phyloP scores from a whole-genome alignment of 2,113 vertebrate species.

The Xyliphius kryptos region DNA sequence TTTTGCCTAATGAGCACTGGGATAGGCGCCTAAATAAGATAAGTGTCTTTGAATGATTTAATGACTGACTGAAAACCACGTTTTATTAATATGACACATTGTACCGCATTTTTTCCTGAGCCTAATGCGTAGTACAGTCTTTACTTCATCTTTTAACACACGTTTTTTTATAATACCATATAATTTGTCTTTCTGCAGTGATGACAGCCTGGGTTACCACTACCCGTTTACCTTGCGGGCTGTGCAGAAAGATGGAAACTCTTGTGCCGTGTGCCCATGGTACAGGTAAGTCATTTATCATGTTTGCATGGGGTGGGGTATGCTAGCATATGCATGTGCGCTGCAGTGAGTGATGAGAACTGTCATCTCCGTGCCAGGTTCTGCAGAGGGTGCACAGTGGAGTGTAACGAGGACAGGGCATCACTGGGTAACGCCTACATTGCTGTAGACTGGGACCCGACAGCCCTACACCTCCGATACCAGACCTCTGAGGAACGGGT shows the following conservation, averaged over 20 bases:
- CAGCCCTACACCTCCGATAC: constrained; percentile 93
- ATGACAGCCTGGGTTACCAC: constrained; percentile 97
- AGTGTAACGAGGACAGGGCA: constrained; percentile 83
- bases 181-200: constrained; percentile 63
- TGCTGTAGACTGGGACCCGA: constrained; percentile 98
- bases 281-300: constrained; percentile 76
- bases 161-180: no score
- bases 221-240: constrained; percentile 94
- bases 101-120: no score
- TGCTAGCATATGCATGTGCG: neutral
- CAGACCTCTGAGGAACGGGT: constrained; percentile 97
- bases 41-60: no score
- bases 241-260: constrained; percentile 92
- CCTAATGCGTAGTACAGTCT: no score
- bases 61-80: no score
- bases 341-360: constrained; percentile 6
- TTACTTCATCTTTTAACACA: no score
- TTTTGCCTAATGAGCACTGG: no score
- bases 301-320: constrained; percentile 1
- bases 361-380: constrained; percentile 65
- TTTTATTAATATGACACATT: no score
- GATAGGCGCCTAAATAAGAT: no score
- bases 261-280: constrained; percentile 95
- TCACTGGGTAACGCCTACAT: constrained; percentile 87
- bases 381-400: constrained; percentile 88